phyloP scores from a whole-genome alignment of 2,888 invertebrate genomes.

The Nephrotoma flavescens region DNA sequence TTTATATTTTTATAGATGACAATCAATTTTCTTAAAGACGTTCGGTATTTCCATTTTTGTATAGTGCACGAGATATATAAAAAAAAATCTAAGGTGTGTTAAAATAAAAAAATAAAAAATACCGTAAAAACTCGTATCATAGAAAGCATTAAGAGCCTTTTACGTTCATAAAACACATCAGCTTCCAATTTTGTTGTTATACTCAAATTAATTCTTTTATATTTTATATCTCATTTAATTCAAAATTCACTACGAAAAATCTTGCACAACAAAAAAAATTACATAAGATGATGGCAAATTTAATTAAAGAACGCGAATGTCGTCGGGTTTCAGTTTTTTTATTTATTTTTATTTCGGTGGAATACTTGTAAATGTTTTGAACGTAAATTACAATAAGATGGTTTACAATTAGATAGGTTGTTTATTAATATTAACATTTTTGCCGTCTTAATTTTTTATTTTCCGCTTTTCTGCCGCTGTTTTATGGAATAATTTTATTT shows the following conservation, averaged over 20 bases:
- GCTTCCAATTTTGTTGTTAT: background rate
- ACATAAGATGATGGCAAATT: background rate
- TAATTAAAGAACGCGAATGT: background rate
- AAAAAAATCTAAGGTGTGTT: background rate
- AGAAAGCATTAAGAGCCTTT: background rate
- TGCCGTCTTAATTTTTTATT: background rate
- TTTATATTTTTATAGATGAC: background rate
- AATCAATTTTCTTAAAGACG: background rate
- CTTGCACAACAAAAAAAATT: background rate
- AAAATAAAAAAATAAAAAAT: too few relatives aligned
- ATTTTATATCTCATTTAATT: background rate
- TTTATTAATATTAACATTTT: background rate
- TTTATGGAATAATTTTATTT: background rate
- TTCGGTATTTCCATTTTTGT: background rate
- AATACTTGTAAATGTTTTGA: background rate
- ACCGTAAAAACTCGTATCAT: background rate
- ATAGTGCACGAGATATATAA: background rate
- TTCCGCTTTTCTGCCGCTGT: background rate
- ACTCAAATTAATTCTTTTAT: background rate
- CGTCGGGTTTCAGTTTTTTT: background rate
- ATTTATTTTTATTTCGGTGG: background rate
- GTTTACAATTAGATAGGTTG: background rate
- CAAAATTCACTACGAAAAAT: background rate
- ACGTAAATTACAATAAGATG: background rate
- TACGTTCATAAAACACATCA: background rate